Conservation (phyloP, 2,113 vertebrate species). For the Cyanocitta stelleri region DNA sequence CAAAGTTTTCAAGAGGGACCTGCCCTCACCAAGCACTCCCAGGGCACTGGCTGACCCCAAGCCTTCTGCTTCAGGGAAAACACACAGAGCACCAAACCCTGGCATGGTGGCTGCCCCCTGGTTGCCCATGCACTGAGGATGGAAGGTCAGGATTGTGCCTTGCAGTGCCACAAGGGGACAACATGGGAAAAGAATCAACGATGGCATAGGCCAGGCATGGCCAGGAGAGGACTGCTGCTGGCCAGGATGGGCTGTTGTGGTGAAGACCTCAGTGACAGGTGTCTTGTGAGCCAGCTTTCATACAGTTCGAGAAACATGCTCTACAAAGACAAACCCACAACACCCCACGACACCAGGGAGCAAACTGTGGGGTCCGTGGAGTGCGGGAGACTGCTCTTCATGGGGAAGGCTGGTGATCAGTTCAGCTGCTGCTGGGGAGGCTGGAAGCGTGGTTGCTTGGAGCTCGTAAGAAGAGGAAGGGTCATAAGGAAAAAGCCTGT, state of each 20-base stretch:
- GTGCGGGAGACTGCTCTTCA: rapidly evolving
- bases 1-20: background rate
- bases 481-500: background rate
- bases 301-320: background rate
- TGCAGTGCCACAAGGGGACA: rapidly evolving
- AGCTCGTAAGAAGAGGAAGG: background rate
- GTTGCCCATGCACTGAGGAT: background rate
- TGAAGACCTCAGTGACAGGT: rapidly evolving
- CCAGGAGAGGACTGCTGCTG: background rate
- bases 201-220: background rate
- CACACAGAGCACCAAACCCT: background rate
- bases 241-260: background rate
- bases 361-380: background rate
- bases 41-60: background rate
- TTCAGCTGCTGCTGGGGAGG: background rate
- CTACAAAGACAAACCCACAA: background rate
- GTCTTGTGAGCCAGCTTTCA: background rate
- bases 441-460: background rate
- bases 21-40: background rate
- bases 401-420: rapidly evolving
- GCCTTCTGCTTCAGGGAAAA: background rate
- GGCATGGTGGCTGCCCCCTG: rapidly evolving
- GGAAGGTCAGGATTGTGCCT: background rate
- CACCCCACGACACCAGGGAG: rapidly evolving
- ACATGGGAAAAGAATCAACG: rapidly evolving